Conservation (phyloP, 2,797 vertebrate species). For the Tamandua tetradactyla region DNA sequence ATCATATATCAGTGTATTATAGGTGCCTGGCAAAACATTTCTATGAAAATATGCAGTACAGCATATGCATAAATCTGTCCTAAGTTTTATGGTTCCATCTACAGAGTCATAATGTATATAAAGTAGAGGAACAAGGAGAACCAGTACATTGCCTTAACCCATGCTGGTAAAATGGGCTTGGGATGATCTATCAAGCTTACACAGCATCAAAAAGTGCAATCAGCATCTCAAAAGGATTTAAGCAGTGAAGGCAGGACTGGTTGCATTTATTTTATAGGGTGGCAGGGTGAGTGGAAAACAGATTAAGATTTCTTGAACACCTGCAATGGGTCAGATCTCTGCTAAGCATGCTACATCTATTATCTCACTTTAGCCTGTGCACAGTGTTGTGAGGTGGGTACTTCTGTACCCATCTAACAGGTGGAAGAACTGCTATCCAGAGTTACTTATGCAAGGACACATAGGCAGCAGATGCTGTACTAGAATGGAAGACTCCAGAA, state of each 20-base stretch:
- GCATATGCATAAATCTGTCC: conserved; percentile 69
- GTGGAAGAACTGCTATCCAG: neutral
- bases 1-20: conserved; percentile 63
- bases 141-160: conserved; percentile 61
- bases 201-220: conserved; percentile 1
- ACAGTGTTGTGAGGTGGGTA: neutral
- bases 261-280: neutral
- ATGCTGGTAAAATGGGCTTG: conserved; percentile 33
- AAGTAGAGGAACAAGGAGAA: conserved; percentile 52
- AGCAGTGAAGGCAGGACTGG: neutral
- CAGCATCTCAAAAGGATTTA: neutral
- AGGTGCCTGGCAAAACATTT: conserved; percentile 69
- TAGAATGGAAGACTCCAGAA: neutral
- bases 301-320: neutral
- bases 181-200: conserved; percentile 21
- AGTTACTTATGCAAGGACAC: neutral
- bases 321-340: neutral
- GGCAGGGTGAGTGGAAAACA: neutral
- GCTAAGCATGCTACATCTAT: neutral
- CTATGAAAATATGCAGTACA: conserved; percentile 62
- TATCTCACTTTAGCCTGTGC: neutral
- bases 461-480: neutral
- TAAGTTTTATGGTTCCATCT: conserved; percentile 62
- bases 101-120: conserved; percentile 70
- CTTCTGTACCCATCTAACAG: neutral